Evolutionary conservation across 2,888 invertebrate species (phyloP), one percentile per base, ranked within the genome.

Genomic region (Pyrochroa serraticornis): DNA sequence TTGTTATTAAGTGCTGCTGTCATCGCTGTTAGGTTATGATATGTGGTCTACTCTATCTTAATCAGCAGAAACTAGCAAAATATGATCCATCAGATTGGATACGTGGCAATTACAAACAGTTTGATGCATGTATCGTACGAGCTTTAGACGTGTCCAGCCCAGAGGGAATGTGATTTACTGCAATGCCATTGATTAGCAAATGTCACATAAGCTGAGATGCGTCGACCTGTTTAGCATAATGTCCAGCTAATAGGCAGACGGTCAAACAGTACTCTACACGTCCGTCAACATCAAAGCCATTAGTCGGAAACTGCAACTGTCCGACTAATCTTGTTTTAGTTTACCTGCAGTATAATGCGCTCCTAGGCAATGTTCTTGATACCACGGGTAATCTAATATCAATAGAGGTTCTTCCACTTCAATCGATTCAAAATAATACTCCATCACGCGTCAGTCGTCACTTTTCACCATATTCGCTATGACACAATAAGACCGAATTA

Each of bases 91-190:
- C 65, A 66, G 65, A 63, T 63, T 63, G 62, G 62, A 57, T 65
- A 62, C 61, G 54, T 62, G 60, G 71, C 72, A 72, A 73, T 73
- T 75, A 73, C 65, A 58, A 65, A 69, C 67, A 68, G 70, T 68
- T 70, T 74, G 73, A 74, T 72, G 67, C 68, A 73, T 70, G 69
- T 70, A 71, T 71, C 66, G 69, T 64, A 58, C 59, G 57, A 67
- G 71, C 67, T 72, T 72, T 71, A 70, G 73, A 71, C 73, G 71
- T 73, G 73, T 69, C 65, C 69, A 66, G 71, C 68, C 75, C 74
- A 64, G 63, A 67, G 75, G 75, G 75, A 75, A 75, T 73, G 76
- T 77, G 75, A 77, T 77, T 77, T 77, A 77, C 74, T 71, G 71
- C 73, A 66, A 70, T 71, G 71, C 71, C 74, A 75, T 75, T 77